Percentiles rank a stretch among this genome's conserved stretches.
Evolutionary conservation across 2,113 vertebrate genomes (phyloP).

Genomic region (Mus spicilegus): DNA sequence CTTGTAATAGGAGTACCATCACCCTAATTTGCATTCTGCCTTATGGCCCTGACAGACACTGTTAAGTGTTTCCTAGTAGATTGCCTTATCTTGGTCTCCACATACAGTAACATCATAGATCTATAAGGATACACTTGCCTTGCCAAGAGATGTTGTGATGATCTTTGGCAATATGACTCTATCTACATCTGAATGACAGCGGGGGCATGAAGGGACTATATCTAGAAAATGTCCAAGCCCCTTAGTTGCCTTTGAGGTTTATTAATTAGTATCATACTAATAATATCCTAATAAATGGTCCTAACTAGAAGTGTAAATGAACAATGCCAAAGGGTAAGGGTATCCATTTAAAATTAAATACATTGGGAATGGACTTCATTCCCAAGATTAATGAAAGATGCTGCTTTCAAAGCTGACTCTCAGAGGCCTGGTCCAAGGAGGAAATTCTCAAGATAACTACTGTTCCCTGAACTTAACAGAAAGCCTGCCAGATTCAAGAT

Average conservation of each 20-base stretch:
- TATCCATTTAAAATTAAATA: neutral
- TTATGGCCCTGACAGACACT: neutral
- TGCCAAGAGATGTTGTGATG: neutral
- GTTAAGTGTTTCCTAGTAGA: neutral
- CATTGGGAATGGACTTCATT: neutral
- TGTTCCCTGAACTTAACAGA: neutral
- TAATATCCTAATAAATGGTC: neutral
- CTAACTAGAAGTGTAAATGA: fast-evolving
- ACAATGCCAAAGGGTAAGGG: neutral
- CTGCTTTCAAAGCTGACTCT: neutral
- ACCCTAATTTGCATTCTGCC: slow-evolving; percentile 12
- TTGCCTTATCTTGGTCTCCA: neutral
- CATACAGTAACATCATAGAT: neutral
- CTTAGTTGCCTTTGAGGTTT: neutral
- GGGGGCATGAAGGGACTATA: neutral
- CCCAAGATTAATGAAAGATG: neutral
- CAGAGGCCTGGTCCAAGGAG: neutral
- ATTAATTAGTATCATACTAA: neutral
- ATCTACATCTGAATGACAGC: fast-evolving
- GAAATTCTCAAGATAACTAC: neutral
- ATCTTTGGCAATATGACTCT: neutral
- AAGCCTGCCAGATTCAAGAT: neutral
- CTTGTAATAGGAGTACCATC: neutral
- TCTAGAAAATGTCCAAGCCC: neutral
- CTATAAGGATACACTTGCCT: neutral